These are phyloP conservation scores for Phrynosoma platyrhinos DNA, from an alignment of 2,113 vertebrate species.

Conservation along the genomic window DNA sequence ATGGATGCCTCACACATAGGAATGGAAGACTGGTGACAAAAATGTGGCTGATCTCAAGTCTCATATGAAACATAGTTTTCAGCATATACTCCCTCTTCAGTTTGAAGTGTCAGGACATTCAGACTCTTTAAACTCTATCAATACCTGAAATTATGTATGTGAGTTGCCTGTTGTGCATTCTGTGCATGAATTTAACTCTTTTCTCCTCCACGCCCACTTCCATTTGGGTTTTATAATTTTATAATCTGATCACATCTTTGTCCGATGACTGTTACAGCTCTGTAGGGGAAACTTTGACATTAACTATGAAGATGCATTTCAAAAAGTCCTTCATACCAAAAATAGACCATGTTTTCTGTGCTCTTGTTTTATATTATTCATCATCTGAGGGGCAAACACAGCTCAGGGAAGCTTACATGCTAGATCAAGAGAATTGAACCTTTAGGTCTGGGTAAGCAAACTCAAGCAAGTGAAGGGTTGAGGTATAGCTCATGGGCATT, in stretches of 20 bases:
- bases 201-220: neutral
- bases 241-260: neutral
- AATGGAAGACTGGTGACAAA: neutral
- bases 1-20: neutral
- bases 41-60: neutral
- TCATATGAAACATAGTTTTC: neutral
- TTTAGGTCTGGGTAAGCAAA: neutral
- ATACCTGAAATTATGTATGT: too few species aligned
- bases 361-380: neutral
- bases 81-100: neutral
- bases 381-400: neutral
- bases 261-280: too few species aligned
- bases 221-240: too few species aligned
- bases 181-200: neutral
- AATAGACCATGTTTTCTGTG: neutral
- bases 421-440: neutral
- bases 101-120: neutral
- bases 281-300: neutral
- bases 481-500: neutral
- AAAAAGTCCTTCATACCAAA: neutral
- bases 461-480: too few species aligned
- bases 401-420: too few species aligned
- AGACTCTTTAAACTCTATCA: neutral
- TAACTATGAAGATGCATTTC: neutral
- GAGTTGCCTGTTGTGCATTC: too few species aligned